phyloP scores from a whole-genome alignment of 2,113 vertebrate genomes.

The Pelobates fuscus region DNA sequence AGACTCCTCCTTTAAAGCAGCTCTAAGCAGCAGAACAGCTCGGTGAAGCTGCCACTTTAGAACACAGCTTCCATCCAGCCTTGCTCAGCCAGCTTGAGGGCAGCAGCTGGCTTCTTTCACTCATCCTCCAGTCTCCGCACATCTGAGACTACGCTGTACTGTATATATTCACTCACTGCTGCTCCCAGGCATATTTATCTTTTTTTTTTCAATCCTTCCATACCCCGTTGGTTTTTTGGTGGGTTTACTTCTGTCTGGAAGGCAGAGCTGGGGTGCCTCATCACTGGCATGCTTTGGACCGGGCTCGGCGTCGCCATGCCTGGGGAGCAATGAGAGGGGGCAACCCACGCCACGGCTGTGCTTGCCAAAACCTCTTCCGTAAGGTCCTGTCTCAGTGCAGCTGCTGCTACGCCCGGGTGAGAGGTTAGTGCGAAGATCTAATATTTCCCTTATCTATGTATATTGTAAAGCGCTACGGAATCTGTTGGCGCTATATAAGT shows the following conservation, averaged over 20 bases:
- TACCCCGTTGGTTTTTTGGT: slow-evolving; percentile 8
- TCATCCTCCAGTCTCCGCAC: not conserved
- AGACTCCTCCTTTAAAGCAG: slow-evolving; percentile 25
- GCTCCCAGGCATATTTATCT: slow-evolving; percentile 7
- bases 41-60: slow-evolving; percentile 11
- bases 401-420: slow-evolving; percentile 86
- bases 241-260: slow-evolving; percentile 55
- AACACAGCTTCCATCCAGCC: slow-evolving; percentile 6
- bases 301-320: slow-evolving; percentile 61
- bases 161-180: slow-evolving; percentile 9
- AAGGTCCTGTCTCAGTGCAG: slow-evolving; percentile 92
- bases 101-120: slow-evolving; percentile 26
- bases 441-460: not conserved
- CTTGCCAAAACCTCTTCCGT: slow-evolving; percentile 91
- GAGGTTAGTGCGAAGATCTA: slow-evolving; percentile 78
- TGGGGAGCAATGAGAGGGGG: slow-evolving; percentile 81
- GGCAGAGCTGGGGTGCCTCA: slow-evolving; percentile 68
- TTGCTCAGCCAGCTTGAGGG: slow-evolving; percentile 12
- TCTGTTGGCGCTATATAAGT: too few relatives aligned
- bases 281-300: slow-evolving; percentile 45
- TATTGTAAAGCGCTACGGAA: too few relatives aligned
- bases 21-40: slow-evolving; percentile 4
- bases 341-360: slow-evolving; percentile 80
- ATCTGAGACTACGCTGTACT: not conserved
- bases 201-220: not conserved